Conservation (phyloP, 2,113 vertebrate species). For the Prinia subflava region DNA sequence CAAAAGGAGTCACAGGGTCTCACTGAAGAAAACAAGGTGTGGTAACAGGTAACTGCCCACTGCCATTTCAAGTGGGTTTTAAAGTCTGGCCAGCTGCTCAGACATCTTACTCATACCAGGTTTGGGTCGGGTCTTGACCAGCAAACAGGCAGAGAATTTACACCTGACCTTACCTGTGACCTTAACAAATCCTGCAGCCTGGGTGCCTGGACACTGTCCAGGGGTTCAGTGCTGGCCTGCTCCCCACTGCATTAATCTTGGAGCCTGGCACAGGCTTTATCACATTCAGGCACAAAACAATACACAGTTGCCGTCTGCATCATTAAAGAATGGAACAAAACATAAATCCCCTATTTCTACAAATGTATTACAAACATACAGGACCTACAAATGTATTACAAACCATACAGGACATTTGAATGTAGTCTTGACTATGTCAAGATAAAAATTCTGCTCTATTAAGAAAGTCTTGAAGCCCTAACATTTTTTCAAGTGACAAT, state of each 20-base stretch:
- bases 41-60: neutral
- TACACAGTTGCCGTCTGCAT: neutral
- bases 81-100: neutral
- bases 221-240: neutral
- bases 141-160: neutral
- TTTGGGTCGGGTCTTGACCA: neutral
- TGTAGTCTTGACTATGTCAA: neutral
- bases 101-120: neutral
- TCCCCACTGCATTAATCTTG: fast-evolving
- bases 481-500: neutral
- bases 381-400: neutral
- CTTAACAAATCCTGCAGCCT: neutral
- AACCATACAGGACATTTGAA: neutral
- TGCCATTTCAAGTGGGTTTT: slow-evolving; percentile 13
- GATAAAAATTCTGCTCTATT: neutral
- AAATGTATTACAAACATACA: neutral
- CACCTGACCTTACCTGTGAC: neutral
- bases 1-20: neutral
- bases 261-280: neutral
- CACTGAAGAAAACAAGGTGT: neutral
- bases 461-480: neutral
- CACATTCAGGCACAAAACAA: neutral
- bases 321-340: neutral
- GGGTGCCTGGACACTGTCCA: fast-evolving
- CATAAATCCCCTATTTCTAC: neutral